A percentile compares a stretch with the other conserved stretches of the same genome.
phyloP scores from a whole-genome alignment of 92 coral and sea anemone genomes.

The Isaurus tuberculatus region DNA sequence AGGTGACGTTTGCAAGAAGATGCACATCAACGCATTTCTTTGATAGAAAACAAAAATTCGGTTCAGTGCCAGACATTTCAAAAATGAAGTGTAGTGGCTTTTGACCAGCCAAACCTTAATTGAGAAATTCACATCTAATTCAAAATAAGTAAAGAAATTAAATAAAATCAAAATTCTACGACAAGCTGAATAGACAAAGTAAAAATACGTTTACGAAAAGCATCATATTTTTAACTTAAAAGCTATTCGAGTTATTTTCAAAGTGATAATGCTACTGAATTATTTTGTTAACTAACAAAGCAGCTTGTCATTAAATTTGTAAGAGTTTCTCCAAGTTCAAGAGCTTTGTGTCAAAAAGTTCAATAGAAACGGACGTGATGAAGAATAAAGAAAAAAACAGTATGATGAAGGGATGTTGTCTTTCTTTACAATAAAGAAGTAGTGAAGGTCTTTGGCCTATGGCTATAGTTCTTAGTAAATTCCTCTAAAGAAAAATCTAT shows the following conservation, averaged over 20 bases:
- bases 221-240: not conserved
- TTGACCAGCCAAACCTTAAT: not conserved
- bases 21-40: constrained; percentile 37
- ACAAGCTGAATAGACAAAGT: not conserved
- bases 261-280: not conserved
- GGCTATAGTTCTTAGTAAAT: not conserved
- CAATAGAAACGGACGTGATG: not conserved
- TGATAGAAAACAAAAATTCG: constrained; percentile 29
- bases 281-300: constrained; percentile 23
- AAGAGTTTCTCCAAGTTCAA: constrained; percentile 7
- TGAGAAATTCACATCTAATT: not conserved
- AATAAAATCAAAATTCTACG: not conserved
- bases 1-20: constrained; percentile 18
- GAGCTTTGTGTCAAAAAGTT: constrained; percentile 38
- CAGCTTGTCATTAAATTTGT: constrained; percentile 7
- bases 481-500: not conserved
- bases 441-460: not conserved
- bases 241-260: constrained; percentile 33
- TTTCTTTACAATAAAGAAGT: not conserved
- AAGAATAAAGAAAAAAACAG: not conserved
- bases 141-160: not conserved
- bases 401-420: not conserved
- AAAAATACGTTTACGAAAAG: not conserved
- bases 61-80: not conserved
- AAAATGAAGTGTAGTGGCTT: not conserved